Conservation (phyloP, 37 sponge, comb jelly and placozoan species). For the Lycopodina hypogea region DNA sequence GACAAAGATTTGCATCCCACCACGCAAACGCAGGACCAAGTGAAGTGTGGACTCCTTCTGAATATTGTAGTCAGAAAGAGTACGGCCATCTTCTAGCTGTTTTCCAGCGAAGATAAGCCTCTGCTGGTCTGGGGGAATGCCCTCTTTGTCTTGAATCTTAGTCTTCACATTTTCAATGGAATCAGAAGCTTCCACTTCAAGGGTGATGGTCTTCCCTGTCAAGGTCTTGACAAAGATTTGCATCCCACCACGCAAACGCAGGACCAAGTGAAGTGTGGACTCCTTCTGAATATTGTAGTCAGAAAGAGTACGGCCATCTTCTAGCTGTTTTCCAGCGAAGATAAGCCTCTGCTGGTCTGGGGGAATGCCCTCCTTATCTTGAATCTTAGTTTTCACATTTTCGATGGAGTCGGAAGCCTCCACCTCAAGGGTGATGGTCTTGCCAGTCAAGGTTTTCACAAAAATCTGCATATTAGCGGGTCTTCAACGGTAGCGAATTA, state of each 20-base stretch:
- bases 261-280: conserved; percentile 71
- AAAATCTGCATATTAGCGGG: conserved; percentile 43
- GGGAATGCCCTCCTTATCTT: conserved; percentile 82
- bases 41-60: conserved; percentile 91
- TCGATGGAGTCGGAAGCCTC: conserved; percentile 77
- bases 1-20: conserved; percentile 57
- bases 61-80: conserved; percentile 87
- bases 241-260: conserved; percentile 43
- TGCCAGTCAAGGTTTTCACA: conserved; percentile 78
- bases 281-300: conserved; percentile 92
- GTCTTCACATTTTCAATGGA: conserved; percentile 86
- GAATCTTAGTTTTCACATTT: conserved; percentile 76
- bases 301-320: conserved; percentile 79
- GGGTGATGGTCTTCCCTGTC: conserved; percentile 82
- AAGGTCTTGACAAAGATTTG: conserved; percentile 55
- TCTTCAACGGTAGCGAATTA: too few relatives aligned
- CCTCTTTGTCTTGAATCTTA: conserved; percentile 92
- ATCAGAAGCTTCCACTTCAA: conserved; percentile 78
- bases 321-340: conserved; percentile 83
- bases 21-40: conserved; percentile 60
- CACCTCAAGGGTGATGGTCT: conserved; percentile 80
- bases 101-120: conserved; percentile 63
- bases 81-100: conserved; percentile 79
- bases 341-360: conserved; percentile 83
- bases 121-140: conserved; percentile 91